Conservation (phyloP, 2,888 invertebrate species). For the Eupelmus urozonus region DNA sequence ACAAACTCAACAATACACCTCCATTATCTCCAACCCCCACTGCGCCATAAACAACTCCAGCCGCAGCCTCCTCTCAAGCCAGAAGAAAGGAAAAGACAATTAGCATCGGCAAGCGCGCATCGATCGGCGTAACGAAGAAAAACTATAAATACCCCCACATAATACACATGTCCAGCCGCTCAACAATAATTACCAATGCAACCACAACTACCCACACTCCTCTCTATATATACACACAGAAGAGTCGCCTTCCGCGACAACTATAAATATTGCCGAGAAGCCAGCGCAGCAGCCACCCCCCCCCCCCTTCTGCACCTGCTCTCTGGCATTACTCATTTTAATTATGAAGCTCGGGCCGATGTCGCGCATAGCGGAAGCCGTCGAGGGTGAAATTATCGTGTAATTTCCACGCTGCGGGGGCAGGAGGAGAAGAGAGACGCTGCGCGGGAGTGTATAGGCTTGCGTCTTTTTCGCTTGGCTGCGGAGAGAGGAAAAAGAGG, state of each 20-base stretch:
- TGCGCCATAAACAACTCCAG: no score
- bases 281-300: no score
- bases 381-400: constrained; percentile 47
- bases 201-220: constrained; percentile 17
- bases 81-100: no score
- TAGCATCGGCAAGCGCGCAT: no score
- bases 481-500: neutral
- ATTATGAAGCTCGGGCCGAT: constrained; percentile 37
- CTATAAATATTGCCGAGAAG: constrained; percentile 14
- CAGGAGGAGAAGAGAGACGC: neutral
- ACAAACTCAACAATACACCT: no score
- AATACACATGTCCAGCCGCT: no score
- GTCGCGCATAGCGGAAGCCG: constrained; percentile 22
- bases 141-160: no score
- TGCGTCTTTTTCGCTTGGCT: neutral
- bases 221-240: no score
- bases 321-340: constrained; percentile 46
- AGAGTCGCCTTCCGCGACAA: neutral
- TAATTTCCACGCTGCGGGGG: constrained; percentile 15
- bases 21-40: no score
- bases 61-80: no score
- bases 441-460: neutral
- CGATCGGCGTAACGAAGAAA: no score
- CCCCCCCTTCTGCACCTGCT: neutral
- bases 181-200: constrained; percentile 2